phyloP scores from a whole-genome alignment of 2,888 invertebrate species.

The Nomada flava region DNA sequence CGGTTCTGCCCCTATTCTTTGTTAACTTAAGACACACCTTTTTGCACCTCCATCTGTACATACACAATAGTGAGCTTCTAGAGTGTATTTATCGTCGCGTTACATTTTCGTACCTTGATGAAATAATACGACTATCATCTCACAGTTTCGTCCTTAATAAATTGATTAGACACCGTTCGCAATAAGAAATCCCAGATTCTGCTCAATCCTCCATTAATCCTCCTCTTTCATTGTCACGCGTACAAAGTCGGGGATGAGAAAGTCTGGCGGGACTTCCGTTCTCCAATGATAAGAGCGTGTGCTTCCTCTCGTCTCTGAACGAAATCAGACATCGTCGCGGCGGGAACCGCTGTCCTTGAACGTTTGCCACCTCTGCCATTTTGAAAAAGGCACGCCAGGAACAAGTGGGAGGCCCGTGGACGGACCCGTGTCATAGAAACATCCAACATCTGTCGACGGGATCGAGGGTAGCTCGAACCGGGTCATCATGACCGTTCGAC shows the following conservation, averaged over 20 bases:
- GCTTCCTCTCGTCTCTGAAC: no score
- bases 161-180: not conserved
- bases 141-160: no score
- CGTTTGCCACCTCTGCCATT: constrained; percentile 65
- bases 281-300: not conserved
- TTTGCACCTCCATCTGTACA: no score
- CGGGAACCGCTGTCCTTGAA: constrained; percentile 53
- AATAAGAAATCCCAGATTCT: not conserved
- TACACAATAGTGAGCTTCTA: no score
- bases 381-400: constrained; percentile 57
- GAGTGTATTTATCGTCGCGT: no score
- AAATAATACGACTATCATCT: no score
- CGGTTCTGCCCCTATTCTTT: no score
- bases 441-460: constrained; percentile 67
- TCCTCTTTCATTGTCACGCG: not conserved
- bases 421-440: constrained; percentile 61
- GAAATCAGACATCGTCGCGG: not conserved
- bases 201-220: not conserved
- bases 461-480: constrained; percentile 64
- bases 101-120: no score
- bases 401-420: constrained; percentile 62
- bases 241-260: no score
- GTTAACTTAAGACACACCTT: no score
- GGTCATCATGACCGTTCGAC: constrained; percentile 63
- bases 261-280: not conserved